phyloP scores from a whole-genome alignment of 2,888 invertebrate genomes.

The Athalia rosae region DNA sequence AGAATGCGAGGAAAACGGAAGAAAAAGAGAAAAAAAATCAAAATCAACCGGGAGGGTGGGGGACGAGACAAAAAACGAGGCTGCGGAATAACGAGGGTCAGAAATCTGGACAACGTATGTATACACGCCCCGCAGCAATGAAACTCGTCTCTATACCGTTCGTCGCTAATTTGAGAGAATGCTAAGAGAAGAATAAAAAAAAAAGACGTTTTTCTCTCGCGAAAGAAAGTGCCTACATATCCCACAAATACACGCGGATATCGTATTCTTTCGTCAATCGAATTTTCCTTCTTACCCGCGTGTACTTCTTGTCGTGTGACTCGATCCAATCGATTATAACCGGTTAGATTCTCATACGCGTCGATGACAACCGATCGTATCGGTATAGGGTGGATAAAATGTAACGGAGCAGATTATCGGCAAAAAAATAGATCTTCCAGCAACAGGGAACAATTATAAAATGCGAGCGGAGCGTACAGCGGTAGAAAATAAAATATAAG shows the following conservation, averaged over 20 bases:
- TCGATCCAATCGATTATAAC: too few relatives aligned
- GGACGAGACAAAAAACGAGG: constrained; percentile 22
- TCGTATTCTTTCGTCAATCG: neutral
- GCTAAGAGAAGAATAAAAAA: neutral
- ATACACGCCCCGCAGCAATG: constrained; percentile 12
- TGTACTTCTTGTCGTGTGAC: too few relatives aligned
- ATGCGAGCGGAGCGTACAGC: too few relatives aligned
- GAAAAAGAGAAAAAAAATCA: neutral
- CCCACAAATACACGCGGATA: too few relatives aligned
- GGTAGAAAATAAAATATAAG: neutral
- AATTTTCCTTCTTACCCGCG: neutral
- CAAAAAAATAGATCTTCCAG: too few relatives aligned
- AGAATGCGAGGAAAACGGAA: too few relatives aligned
- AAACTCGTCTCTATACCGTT: constrained; percentile 6
- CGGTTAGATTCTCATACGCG: too few relatives aligned
- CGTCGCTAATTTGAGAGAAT: constrained; percentile 8
- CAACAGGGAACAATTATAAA: too few relatives aligned
- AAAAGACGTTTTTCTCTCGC: too few relatives aligned
- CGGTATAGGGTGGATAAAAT: too few relatives aligned
- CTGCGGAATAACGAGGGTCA: constrained; percentile 29
- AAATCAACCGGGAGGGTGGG: neutral
- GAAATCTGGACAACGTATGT: constrained; percentile 16
- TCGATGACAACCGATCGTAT: too few relatives aligned
- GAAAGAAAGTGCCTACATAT: neutral
- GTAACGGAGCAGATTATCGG: too few relatives aligned